phyloP scores from a whole-genome alignment of 2,113 vertebrate species.

The Planiliza haematocheilus region DNA sequence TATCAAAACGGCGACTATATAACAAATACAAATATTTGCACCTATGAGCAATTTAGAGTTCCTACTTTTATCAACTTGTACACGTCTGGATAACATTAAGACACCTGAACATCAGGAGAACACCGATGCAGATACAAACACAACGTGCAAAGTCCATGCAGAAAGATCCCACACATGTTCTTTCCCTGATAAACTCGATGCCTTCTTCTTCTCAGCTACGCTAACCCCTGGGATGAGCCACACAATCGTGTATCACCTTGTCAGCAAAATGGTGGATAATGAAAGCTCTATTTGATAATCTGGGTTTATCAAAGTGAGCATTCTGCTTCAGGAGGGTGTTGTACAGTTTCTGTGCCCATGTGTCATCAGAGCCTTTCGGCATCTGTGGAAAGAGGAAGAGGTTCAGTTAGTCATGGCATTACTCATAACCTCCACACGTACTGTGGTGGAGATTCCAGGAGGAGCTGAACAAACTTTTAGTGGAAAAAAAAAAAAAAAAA shows the following conservation, averaged over 20 bases:
- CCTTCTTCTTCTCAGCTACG: background rate
- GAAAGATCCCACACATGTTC: background rate
- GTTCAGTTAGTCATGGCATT: conserved; percentile 59
- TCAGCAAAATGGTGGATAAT: conserved; percentile 98
- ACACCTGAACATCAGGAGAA: conserved; percentile 1
- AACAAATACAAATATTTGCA: background rate
- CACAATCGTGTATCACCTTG: conserved; percentile 84
- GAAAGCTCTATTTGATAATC: conserved; percentile 95
- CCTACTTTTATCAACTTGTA: background rate
- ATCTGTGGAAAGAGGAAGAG: conserved; percentile 84
- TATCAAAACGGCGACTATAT: background rate
- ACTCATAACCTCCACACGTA: conserved; percentile 62
- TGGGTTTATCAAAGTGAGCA: conserved; percentile 93
- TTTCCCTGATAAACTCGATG: background rate
- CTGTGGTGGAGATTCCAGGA: conserved; percentile 12
- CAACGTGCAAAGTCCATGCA: background rate
- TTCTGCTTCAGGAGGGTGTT: conserved; percentile 93
- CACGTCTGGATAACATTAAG: background rate
- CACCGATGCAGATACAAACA: background rate
- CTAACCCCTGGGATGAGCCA: conserved; percentile 10
- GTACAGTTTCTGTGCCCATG: conserved; percentile 97
- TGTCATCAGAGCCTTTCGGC: conserved; percentile 95
- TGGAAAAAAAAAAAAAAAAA: background rate
- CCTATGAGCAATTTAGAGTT: background rate
- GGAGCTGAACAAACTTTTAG: conserved; percentile 10